These are phyloP conservation scores for Lordiphosa clarofinis DNA, from an alignment of 1,140 invertebrate species.

Conservation along the genomic window DNA sequence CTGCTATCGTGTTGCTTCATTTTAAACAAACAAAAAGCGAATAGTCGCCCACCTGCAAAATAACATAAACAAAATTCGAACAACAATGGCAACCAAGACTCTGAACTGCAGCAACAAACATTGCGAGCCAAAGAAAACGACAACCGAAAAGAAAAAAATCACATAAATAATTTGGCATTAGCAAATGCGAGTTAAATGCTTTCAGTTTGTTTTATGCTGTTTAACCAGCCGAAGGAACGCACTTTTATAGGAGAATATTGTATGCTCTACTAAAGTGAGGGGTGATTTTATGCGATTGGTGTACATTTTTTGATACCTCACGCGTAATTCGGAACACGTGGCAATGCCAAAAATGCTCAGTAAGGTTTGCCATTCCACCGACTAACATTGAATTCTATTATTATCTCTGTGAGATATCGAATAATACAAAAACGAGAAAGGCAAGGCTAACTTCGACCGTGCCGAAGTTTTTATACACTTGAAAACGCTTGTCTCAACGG, in stretches of 20 bases:
- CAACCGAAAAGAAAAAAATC: constrained; percentile 29
- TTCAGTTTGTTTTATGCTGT: constrained; percentile 41
- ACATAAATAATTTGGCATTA: constrained; percentile 66
- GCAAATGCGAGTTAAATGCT: constrained; percentile 68
- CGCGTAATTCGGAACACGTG: too few relatives aligned
- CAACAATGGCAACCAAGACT: constrained; percentile 24
- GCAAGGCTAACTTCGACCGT: too few relatives aligned
- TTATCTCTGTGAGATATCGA: too few relatives aligned
- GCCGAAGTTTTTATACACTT: too few relatives aligned
- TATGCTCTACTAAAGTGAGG: constrained; percentile 1
- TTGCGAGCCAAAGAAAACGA: constrained; percentile 21
- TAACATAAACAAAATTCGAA: constrained; percentile 50
- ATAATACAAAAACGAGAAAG: too few relatives aligned
- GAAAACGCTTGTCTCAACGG: too few relatives aligned
- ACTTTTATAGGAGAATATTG: constrained; percentile 32
- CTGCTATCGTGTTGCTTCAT: constrained; percentile 30
- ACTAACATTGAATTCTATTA: too few relatives aligned
- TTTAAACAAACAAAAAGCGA: constrained; percentile 52
- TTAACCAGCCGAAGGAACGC: constrained; percentile 13
- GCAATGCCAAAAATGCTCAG: too few relatives aligned
- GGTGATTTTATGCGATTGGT: too few relatives aligned
- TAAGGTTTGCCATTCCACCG: too few relatives aligned
- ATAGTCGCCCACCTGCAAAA: constrained; percentile 57
- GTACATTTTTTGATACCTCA: too few relatives aligned
- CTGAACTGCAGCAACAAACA: constrained; percentile 52